A percentile compares a stretch with the other conserved stretches of the same genome.
phyloP scores from a whole-genome alignment of 2,888 invertebrate genomes.

The Rugalucina vietnamica region DNA sequence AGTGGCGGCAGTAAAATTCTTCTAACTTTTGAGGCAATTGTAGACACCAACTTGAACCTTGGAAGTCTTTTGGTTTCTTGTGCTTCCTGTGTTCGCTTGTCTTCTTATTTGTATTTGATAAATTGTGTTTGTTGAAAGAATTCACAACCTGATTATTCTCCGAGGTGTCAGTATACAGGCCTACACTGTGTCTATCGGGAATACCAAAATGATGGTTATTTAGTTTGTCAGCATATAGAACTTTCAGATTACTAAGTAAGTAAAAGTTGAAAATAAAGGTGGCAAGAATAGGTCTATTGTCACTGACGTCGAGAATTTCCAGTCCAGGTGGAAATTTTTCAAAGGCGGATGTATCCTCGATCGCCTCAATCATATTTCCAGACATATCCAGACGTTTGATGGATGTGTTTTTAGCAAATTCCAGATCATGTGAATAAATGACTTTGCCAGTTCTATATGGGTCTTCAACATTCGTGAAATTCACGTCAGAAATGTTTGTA shows the following conservation, averaged over 20 bases:
- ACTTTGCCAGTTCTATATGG: slow-evolving; percentile 37
- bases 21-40: not conserved
- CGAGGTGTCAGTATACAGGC: too few relatives aligned
- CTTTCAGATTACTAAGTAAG: not conserved
- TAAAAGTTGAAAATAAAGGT: slow-evolving; percentile 36
- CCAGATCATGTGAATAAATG: slow-evolving; percentile 28
- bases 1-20: not conserved
- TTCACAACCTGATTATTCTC: too few relatives aligned
- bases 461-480: slow-evolving; percentile 19
- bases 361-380: slow-evolving; percentile 25
- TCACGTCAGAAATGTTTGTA: slow-evolving; percentile 33
- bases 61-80: not conserved
- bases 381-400: slow-evolving; percentile 23
- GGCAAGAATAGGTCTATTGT: slow-evolving; percentile 47
- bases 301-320: slow-evolving; percentile 20
- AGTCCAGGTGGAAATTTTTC: slow-evolving; percentile 26
- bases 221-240: not conserved
- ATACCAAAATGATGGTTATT: slow-evolving; percentile 6
- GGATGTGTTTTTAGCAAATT: slow-evolving; percentile 44
- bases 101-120: not conserved
- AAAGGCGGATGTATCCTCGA: slow-evolving; percentile 23
- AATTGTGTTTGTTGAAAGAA: not conserved
- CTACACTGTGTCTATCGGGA: not conserved
- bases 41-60: not conserved
- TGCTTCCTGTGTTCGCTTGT: not conserved